Percentiles rank a stretch among this genome's conserved stretches.
phyloP scores from a whole-genome alignment of 92 coral and sea anemone genomes.

The Palythoa grandis region DNA sequence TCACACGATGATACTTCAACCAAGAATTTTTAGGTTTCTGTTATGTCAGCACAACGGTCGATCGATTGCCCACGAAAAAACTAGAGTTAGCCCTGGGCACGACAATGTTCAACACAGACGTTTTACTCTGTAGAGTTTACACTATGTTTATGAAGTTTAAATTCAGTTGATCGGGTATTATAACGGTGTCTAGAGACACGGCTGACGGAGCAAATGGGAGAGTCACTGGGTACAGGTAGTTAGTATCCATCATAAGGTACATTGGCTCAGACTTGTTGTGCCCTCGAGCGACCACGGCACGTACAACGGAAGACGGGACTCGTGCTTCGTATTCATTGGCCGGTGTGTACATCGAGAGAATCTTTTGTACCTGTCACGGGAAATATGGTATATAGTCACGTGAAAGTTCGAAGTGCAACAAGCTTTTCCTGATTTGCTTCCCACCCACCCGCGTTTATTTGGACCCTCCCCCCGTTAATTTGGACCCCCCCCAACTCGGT shows the following conservation, averaged over 20 bases:
- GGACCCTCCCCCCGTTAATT: too few species aligned
- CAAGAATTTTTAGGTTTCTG: neutral
- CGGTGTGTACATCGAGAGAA: conserved; percentile 98
- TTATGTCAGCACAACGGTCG: neutral
- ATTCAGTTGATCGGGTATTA: conserved; percentile 79
- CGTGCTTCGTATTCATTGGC: conserved; percentile 97
- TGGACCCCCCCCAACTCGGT: too few species aligned
- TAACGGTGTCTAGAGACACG: conserved; percentile 84
- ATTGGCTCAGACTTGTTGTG: conserved; percentile 95
- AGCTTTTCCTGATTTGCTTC: too few species aligned
- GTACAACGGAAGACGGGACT: conserved; percentile 93
- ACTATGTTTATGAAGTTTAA: conserved; percentile 78
- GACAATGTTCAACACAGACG: neutral
- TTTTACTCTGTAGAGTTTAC: conserved; percentile 17
- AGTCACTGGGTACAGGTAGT: conserved; percentile 86
- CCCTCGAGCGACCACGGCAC: conserved; percentile 95
- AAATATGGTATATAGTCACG: neutral
- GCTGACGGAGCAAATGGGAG: conserved; percentile 95
- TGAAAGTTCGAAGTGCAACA: too few species aligned
- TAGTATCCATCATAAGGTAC: conserved; percentile 91
- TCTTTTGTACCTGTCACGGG: conserved; percentile 82
- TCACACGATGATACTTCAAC: neutral
- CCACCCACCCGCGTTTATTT: too few species aligned
- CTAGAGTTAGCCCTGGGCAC: neutral
- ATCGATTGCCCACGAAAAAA: neutral